Percentiles rank a stretch among this genome's conserved stretches.
Conservation (phyloP, 30 jellyfish, hydroid and myxozoan genomes). For the Phacellophora camtschatica region DNA sequence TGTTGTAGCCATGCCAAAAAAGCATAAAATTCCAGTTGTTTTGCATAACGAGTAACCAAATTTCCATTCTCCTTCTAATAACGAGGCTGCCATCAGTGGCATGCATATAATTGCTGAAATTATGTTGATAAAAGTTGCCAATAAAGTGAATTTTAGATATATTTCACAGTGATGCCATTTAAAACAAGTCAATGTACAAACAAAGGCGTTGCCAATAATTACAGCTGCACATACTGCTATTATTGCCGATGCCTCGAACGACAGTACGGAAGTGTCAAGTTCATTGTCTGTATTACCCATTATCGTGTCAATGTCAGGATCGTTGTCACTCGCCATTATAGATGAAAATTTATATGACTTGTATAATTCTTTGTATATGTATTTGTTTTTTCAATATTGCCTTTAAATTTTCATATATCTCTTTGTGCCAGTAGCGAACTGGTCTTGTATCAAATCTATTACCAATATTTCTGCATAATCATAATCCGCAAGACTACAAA, state of each 20-base stretch:
- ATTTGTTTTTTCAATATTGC: too few species aligned
- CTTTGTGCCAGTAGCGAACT: too few species aligned
- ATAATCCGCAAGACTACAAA: too few species aligned
- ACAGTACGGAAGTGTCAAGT: conserved; percentile 82
- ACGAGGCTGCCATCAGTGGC: conserved; percentile 98
- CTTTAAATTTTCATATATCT: too few species aligned
- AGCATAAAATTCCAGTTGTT: conserved; percentile 86
- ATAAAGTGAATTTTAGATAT: conserved; percentile 62
- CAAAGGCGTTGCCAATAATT: conserved; percentile 88
- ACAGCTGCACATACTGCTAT: conserved; percentile 99
- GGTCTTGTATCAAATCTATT: too few species aligned
- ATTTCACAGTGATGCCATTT: conserved; percentile 38
- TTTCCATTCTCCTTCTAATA: conserved; percentile 93
- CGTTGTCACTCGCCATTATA: conserved; percentile 80
- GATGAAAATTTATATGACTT: too few species aligned
- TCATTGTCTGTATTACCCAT: conserved; percentile 94
- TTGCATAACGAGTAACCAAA: conserved; percentile 91
- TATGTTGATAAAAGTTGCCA: conserved; percentile 81
- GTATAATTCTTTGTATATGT: too few species aligned
- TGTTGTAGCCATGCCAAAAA: conserved; percentile 75
- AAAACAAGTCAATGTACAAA: conserved; percentile 89
- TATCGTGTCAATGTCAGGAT: conserved; percentile 86
- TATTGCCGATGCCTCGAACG: conserved; percentile 98
- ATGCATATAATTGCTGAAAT: conserved; percentile 86
- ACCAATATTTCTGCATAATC: too few species aligned